Evolutionary conservation across 2,888 invertebrate genomes (phyloP).

Genomic region (Noctuana brunneofusca): DNA sequence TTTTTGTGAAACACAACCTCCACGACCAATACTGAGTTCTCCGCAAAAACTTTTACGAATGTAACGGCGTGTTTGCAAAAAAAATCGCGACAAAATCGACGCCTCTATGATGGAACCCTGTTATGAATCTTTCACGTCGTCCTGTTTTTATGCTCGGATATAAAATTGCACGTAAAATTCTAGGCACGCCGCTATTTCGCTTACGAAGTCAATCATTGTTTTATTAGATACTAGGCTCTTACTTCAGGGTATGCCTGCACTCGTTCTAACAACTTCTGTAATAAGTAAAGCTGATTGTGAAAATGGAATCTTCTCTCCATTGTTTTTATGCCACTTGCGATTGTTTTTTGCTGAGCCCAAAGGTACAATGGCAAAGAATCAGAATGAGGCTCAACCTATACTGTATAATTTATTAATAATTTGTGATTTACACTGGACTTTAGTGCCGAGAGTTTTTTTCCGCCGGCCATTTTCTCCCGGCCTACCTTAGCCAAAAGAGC

Average conservation of each 20-base stretch:
- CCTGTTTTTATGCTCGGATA: constrained; percentile 65
- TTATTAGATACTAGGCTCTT: constrained; percentile 63
- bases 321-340: too few relatives aligned
- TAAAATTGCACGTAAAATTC: constrained; percentile 74
- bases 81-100: constrained; percentile 7
- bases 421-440: too few relatives aligned
- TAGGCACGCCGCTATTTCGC: constrained; percentile 61
- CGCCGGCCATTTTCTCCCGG: too few relatives aligned
- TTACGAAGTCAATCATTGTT: constrained; percentile 77
- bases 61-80: not conserved
- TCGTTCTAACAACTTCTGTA: not conserved
- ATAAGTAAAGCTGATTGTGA: too few relatives aligned
- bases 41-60: not conserved
- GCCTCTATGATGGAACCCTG: constrained; percentile 36
- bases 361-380: too few relatives aligned
- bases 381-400: too few relatives aligned
- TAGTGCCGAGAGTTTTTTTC: too few relatives aligned
- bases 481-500: too few relatives aligned
- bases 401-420: too few relatives aligned
- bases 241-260: not conserved
- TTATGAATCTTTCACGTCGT: constrained; percentile 71
- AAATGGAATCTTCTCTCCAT: too few relatives aligned
- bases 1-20: not conserved
- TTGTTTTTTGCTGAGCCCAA: too few relatives aligned
- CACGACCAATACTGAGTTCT: not conserved